Base-by-base conservation (phyloP, 2,888 invertebrate species). In the Polymixis lichenea region DNA sequence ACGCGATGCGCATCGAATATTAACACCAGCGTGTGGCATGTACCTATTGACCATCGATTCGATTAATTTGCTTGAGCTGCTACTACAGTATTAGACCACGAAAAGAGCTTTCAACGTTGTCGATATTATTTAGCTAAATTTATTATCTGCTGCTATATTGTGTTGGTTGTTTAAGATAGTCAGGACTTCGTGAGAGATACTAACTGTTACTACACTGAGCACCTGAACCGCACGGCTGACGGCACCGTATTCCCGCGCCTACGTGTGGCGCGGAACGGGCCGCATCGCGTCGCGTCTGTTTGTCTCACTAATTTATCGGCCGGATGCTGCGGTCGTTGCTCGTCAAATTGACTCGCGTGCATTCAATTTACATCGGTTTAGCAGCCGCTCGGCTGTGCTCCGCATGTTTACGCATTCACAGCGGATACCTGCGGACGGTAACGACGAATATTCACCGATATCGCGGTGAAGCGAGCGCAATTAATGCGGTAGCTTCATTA, bases 341-440 rank as follows among this genome's bases (percentile, higher is more conserved):
- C 75, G 38, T 78, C 78, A 75, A 55, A 65, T 78, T 78, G 69
- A 78, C 61, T 82, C 58, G 58, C 61, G 58, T 66, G 69, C 71
- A 60, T 68, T 77, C 68, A 68, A 82, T 72, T 75, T 74, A 71
- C 78, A 58, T 55, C 67, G 32, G 53, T 49, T 64, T 58, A 78
- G 58, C 53, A 78, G 67, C 53, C 49, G 15, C 28, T 28, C 64
- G 17, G 17, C 19, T 53, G 28, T 13, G 32, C 43, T n/a, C 46
- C n/a, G 53, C 25, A 22, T 64, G 62, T 74, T 73, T 71, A 71
- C 58, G 43, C 66, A 70, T 88, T 51, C 60, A 66, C 22, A n/a
- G 56, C 43, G 43, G 69, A 61, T 56, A 19, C 49, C 55, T 58
- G 28, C 58, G 58, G 43, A 67, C n/a, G 3, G n/a, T 32, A 17